Evolutionary conservation across 2,113 vertebrate genomes (phyloP).

Genomic region (Cyphomyrus plagiostoma): DNA sequence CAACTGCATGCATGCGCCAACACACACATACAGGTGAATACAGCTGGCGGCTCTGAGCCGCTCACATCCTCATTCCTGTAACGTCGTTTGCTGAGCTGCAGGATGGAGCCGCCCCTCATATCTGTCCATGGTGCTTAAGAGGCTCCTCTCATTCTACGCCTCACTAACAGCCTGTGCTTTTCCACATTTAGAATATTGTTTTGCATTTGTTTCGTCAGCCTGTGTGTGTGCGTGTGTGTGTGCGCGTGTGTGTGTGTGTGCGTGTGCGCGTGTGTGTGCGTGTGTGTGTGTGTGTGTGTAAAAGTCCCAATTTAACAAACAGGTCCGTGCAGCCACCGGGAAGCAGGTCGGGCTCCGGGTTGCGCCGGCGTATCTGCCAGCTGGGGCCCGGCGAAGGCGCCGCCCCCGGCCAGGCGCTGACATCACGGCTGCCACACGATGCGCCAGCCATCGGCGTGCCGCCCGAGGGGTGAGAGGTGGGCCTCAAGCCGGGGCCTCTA

Average conservation of each 20-base stretch:
- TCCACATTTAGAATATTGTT: background rate
- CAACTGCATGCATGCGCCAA: background rate
- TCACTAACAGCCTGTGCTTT: background rate
- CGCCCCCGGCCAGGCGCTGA: constrained; percentile 1
- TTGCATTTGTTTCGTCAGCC: background rate
- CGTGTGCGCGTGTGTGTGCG: background rate
- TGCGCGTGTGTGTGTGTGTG: background rate
- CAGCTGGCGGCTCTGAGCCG: too few species aligned
- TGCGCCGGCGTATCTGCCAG: background rate
- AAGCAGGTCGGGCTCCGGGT: too few species aligned
- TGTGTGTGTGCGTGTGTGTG: background rate
- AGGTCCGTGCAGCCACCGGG: background rate
- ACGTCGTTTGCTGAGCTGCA: background rate
- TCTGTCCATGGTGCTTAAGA: background rate
- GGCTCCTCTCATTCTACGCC: background rate
- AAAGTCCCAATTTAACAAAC: background rate
- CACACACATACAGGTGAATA: background rate
- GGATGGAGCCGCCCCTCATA: background rate
- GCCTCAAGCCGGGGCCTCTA: constrained; percentile 16
- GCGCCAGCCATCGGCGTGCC: constrained; percentile 17
- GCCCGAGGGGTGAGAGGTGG: constrained; percentile 19
- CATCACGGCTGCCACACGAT: constrained; percentile 6
- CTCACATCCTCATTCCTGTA: background rate
- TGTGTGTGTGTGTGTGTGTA: background rate
- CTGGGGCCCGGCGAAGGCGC: background rate